Percentiles rank a stretch among this genome's conserved stretches.
phyloP scores from a whole-genome alignment of 30 jellyfish, hydroid and myxozoan genomes.

The Chrysaora quinquecirrha region DNA sequence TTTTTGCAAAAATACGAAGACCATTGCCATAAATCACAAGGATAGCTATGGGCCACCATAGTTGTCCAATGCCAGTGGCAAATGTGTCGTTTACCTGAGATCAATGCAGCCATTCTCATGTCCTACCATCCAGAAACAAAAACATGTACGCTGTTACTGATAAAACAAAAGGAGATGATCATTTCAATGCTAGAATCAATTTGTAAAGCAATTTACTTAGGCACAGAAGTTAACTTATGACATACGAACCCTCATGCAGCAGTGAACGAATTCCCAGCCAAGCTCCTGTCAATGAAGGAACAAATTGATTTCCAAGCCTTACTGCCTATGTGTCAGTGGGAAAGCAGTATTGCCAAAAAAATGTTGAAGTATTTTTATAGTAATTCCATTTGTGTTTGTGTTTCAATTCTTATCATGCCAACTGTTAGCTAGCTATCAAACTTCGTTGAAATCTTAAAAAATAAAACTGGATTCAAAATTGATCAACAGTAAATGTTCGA shows the following conservation, averaged over 20 bases:
- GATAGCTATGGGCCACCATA: too few species aligned
- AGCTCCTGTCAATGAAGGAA: not conserved
- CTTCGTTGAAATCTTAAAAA: too few species aligned
- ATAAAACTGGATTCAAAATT: too few species aligned
- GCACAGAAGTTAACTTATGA: not conserved
- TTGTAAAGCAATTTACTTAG: not conserved
- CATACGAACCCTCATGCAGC: not conserved
- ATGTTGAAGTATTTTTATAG: too few species aligned
- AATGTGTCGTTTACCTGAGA: conserved; percentile 20
- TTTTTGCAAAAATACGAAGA: too few species aligned
- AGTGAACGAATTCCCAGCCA: not conserved
- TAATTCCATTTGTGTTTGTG: too few species aligned
- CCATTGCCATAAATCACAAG: too few species aligned
- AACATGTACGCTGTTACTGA: not conserved
- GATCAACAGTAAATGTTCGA: too few species aligned
- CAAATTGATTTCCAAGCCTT: conserved; percentile 8
- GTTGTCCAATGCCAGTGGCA: conserved; percentile 20
- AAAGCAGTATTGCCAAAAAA: not conserved
- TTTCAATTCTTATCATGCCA: too few species aligned
- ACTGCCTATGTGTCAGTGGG: conserved; percentile 11
- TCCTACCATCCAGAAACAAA: conserved; percentile 15
- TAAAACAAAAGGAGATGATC: not conserved
- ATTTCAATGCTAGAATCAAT: not conserved
- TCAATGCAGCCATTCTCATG: conserved; percentile 5
- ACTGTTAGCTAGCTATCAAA: too few species aligned